A percentile compares a stretch with the other conserved stretches of the same genome.
These are phyloP conservation scores for Macropis europaea DNA, from an alignment of 2,888 invertebrate genomes.

Conservation along the genomic window DNA sequence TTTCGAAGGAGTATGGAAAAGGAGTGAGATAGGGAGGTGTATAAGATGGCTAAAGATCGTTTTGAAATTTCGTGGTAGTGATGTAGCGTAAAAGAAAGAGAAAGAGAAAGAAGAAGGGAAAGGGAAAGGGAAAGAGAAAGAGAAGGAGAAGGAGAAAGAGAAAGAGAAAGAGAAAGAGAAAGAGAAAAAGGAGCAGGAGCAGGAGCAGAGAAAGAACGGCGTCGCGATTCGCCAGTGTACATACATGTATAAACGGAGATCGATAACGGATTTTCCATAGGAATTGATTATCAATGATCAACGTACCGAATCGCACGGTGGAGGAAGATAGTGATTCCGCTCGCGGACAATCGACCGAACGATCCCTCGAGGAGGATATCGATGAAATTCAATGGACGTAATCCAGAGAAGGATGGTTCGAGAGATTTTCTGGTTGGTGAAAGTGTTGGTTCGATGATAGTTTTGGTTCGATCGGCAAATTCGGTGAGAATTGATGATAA, in stretches of 20 bases:
- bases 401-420: conserved; percentile 19
- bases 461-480: not conserved
- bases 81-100: not conserved
- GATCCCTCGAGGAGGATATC: not conserved
- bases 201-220: conserved; percentile 35
- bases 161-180: conserved; percentile 18
- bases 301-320: not conserved
- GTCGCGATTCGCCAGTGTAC: conserved; percentile 23
- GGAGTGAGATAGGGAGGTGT: too few relatives aligned
- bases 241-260: conserved; percentile 29
- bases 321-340: not conserved
- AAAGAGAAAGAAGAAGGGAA: not conserved
- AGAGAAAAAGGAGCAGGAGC: conserved; percentile 18
- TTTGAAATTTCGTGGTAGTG: conserved; percentile 4
- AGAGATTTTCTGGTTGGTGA: conserved; percentile 6
- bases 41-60: too few relatives aligned
- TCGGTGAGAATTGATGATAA: conserved; percentile 35
- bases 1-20: too few relatives aligned
- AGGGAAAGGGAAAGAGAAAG: conserved; percentile 36
- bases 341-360: not conserved
- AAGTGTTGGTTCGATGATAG: conserved; percentile 23
- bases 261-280: conserved; percentile 2
- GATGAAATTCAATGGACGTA: not conserved
- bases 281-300: conserved; percentile 16
- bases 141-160: conserved; percentile 27